Percentiles rank a stretch among this genome's conserved stretches.
These are phyloP conservation scores for Rhinichthys klamathensis DNA, from an alignment of 2,113 vertebrate genomes.

Conservation along the genomic window DNA sequence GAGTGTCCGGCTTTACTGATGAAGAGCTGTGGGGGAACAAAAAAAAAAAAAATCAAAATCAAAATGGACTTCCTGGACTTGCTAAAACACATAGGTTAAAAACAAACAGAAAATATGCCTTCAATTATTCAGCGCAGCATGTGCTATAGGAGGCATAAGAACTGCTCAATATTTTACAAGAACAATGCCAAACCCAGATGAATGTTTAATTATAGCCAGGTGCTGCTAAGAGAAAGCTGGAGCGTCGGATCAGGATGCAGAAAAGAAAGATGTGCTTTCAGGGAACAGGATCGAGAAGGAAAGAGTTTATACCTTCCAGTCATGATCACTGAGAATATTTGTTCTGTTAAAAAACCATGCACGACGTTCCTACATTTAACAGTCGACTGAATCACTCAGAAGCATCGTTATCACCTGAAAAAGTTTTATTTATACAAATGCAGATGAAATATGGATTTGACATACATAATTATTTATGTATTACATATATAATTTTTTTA, in stretches of 20 bases:
- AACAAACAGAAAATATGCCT: conserved; percentile 75
- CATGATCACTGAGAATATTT: neutral
- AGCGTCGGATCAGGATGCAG: conserved; percentile 9
- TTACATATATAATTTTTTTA: neutral
- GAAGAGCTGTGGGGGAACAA: neutral
- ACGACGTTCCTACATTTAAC: no score
- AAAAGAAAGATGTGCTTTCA: conserved; percentile 35
- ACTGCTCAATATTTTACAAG: conserved; percentile 76
- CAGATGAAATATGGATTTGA: neutral
- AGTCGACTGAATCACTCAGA: neutral
- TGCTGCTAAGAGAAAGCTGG: conserved; percentile 55
- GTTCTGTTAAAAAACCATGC: neutral
- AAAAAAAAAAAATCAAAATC: conserved; percentile 55
- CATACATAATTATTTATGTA: neutral
- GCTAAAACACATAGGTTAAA: conserved; percentile 73
- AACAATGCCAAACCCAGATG: conserved; percentile 66
- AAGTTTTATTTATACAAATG: neutral
- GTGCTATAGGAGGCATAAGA: conserved; percentile 71
- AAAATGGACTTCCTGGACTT: conserved; percentile 75
- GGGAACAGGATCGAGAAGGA: neutral
- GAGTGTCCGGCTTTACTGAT: conserved; percentile 72
- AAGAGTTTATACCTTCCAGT: neutral
- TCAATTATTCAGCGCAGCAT: conserved; percentile 77
- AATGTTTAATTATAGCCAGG: conserved; percentile 75
- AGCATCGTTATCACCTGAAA: neutral